A percentile compares a stretch with the other conserved stretches of the same genome.
Conservation (phyloP, 2,113 vertebrate genomes). For the Pygoscelis adeliae region DNA sequence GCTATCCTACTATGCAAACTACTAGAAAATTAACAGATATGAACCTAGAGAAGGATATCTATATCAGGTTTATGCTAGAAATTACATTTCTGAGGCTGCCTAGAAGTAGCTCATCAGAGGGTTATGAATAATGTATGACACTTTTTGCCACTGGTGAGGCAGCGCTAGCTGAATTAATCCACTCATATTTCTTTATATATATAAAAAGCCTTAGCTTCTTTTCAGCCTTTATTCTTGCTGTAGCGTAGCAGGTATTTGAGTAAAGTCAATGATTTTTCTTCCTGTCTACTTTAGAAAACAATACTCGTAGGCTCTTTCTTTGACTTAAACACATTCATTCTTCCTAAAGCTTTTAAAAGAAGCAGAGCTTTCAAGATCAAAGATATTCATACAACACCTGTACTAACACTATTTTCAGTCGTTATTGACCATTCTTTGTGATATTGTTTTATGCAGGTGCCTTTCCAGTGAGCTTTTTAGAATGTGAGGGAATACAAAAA, state of each 20-base stretch:
- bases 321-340: slow-evolving; percentile 72
- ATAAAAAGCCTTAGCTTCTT: not conserved
- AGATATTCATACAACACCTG: slow-evolving; percentile 78
- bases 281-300: slow-evolving; percentile 73
- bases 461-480: slow-evolving; percentile 64
- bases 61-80: slow-evolving; percentile 18
- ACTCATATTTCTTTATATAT: not conserved
- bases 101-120: slow-evolving; percentile 41
- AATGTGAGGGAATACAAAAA: slow-evolving; percentile 65
- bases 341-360: slow-evolving; percentile 76
- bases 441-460: slow-evolving; percentile 75
- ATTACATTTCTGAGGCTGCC: slow-evolving; percentile 4
- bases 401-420: slow-evolving; percentile 75
- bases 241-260: slow-evolving; percentile 28
- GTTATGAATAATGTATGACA: slow-evolving; percentile 60
- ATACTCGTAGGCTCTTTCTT: slow-evolving; percentile 65
- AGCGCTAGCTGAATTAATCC: slow-evolving; percentile 50
- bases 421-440: slow-evolving; percentile 76
- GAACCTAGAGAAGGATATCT: not conserved
- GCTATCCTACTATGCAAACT: not conserved
- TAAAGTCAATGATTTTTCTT: slow-evolving; percentile 67
- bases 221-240: slow-evolving; percentile 53
- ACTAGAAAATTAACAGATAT: not conserved
- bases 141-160: slow-evolving; percentile 13
- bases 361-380: slow-evolving; percentile 77